Percentiles rank a stretch among this genome's conserved stretches.
Evolutionary conservation across 2,888 invertebrate species (phyloP).

Genomic region (Cheilosia grossa): DNA sequence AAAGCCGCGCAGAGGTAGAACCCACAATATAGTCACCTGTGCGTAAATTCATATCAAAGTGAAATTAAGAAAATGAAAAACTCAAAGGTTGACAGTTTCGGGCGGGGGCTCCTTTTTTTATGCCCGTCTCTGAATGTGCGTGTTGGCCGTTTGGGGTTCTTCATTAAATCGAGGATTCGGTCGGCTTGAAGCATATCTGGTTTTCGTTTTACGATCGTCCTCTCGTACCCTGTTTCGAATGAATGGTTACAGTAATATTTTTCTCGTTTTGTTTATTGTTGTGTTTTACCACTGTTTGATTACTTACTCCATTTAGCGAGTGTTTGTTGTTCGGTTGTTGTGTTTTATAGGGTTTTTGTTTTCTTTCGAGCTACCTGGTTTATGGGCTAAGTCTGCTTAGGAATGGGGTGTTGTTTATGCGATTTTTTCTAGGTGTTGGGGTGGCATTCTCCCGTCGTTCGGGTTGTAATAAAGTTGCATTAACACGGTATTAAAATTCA

Average conservation of each 20-base stretch:
- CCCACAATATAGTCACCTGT: neutral
- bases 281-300: conserved; percentile 65
- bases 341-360: conserved; percentile 6
- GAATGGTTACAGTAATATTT: conserved; percentile 45
- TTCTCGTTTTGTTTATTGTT: conserved; percentile 58
- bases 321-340: conserved; percentile 42
- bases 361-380: conserved; percentile 34
- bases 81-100: conserved; percentile 71
- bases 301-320: conserved; percentile 64
- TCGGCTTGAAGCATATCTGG: conserved; percentile 19
- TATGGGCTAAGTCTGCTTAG: conserved; percentile 47
- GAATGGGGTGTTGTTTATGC: conserved; percentile 18
- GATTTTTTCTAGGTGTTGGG: conserved; percentile 14
- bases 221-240: conserved; percentile 20
- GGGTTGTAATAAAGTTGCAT: conserved; percentile 34
- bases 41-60: conserved; percentile 63
- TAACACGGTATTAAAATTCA: conserved; percentile 63
- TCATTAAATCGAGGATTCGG: conserved; percentile 50
- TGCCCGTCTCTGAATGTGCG: conserved; percentile 14
- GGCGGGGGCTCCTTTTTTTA: conserved; percentile 43
- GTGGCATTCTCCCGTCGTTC: conserved; percentile 15
- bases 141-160: conserved; percentile 23
- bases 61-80: conserved; percentile 73
- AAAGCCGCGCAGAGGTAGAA: conserved; percentile 47
- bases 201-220: conserved; percentile 40